phyloP scores from a whole-genome alignment of 35 echinoderm and acorn worm species.

The Anneissia japonica region DNA sequence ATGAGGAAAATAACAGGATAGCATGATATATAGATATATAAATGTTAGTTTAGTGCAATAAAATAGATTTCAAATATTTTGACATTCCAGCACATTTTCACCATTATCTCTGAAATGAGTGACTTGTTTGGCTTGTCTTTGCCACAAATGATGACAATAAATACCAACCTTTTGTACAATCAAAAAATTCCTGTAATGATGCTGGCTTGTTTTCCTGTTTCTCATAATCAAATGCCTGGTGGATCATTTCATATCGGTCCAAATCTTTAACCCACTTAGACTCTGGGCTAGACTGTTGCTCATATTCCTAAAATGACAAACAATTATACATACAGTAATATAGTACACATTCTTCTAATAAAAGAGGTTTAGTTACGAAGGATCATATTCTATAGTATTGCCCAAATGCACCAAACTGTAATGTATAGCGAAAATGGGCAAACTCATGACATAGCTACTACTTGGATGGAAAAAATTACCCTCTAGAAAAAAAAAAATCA shows the following conservation, averaged over 20 bases:
- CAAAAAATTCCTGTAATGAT: constrained; percentile 73
- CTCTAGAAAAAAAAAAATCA: no score
- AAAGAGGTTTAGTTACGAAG: no score
- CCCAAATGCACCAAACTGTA: no score
- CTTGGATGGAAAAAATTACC: no score
- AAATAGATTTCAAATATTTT: background rate
- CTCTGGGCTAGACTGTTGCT: constrained; percentile 47
- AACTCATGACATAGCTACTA: no score
- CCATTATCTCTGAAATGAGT: background rate
- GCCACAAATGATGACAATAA: no score
- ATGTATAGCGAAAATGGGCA: no score
- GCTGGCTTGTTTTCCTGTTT: constrained; percentile 43
- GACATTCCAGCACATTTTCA: background rate
- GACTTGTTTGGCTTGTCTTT: background rate
- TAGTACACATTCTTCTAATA: no score
- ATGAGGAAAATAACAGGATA: no score
- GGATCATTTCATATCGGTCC: constrained; percentile 91
- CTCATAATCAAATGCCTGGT: constrained; percentile 86
- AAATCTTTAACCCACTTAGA: constrained; percentile 86
- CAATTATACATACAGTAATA: background rate
- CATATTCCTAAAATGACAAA: constrained; percentile 68
- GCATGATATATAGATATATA: no score
- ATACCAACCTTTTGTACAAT: constrained; percentile 68
- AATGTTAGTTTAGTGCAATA: no score
- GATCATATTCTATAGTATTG: no score